Percentiles rank a stretch among this genome's conserved stretches.
phyloP scores from a whole-genome alignment of 2,888 invertebrate genomes.

The Carterocephalus palaemon region DNA sequence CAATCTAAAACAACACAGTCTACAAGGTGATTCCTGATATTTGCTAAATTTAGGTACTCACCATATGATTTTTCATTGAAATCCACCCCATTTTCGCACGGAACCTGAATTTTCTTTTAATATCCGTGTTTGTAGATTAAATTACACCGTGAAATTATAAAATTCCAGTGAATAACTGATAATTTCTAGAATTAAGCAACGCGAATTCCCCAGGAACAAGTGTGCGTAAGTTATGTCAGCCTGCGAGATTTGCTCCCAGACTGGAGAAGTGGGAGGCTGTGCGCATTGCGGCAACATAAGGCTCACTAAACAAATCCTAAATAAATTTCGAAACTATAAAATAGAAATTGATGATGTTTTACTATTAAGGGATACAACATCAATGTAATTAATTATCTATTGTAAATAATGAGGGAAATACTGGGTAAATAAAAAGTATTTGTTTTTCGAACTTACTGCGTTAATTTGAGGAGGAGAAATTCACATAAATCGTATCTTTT shows the following conservation, averaged over 20 bases:
- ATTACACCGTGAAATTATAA: not conserved
- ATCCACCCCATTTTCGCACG: conserved; percentile 73
- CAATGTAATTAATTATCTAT: too few relatives aligned
- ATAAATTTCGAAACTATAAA: conserved; percentile 4
- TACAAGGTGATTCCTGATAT: not conserved
- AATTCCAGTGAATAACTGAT: not conserved
- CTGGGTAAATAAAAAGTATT: too few relatives aligned
- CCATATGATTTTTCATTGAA: conserved; percentile 76
- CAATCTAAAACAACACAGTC: not conserved
- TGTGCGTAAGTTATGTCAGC: conserved; percentile 61
- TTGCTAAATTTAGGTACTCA: conserved; percentile 44
- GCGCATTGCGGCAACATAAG: conserved; percentile 73
- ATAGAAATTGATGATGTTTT: too few relatives aligned
- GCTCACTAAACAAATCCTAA: conserved; percentile 44
- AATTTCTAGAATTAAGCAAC: not conserved
- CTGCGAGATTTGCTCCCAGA: conserved; percentile 66
- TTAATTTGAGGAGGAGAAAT: too few relatives aligned
- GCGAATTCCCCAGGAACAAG: conserved; percentile 6
- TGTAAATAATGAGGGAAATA: too few relatives aligned
- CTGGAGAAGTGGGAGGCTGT: conserved; percentile 70
- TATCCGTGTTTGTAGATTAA: conserved; percentile 50
- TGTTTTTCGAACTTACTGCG: too few relatives aligned
- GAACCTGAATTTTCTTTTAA: conserved; percentile 57
- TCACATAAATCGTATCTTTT: too few relatives aligned
- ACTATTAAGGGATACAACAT: too few relatives aligned